Base-by-base conservation (phyloP, 2,113 vertebrate species). In the Forbesichthys agassizii region DNA sequence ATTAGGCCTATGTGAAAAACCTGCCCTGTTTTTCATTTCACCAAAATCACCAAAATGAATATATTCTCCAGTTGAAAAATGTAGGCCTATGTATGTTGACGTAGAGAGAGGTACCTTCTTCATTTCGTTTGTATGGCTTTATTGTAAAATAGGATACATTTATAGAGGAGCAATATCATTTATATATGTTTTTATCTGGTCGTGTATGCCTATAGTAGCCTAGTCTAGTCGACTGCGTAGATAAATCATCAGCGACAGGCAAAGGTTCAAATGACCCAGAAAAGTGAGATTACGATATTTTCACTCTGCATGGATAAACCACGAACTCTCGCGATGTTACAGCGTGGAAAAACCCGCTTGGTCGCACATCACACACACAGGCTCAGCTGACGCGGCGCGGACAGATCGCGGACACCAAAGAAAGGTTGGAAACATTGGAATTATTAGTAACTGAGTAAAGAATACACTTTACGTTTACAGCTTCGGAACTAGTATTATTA, bases 381-480 rank as follows among this genome's bases (percentile, higher is more conserved):
- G n/a, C 78, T 74, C 82, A 79, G 83, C 81, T 86, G 86, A 86
- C 87, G 79, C 84, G 83, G 84, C 80, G 78, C 74, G 48, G 74
- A 55, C 61, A 74, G 62, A 63, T 61, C 27, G 9, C 61, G 8
- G 48, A 33, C 33, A 5, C 55, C 20, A 1, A 6, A 60, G 55
- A 16, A 42, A 81, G 86, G 81, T 84, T 56, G 84, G 83, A 18
- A 49, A 55, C 47, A 47, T 61, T 14, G 0, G 13, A 3, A 0
- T 52, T 57, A 10, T 5, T 33, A 33, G 48, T 9, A 0, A 12
- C 0, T 48, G 16, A 46, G 14, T 0, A 20, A 1, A 0, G 33
- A 77, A 52, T 12, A 11, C 33, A 47, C 0, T 0, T 0, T 9
- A 3, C 13, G 1, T 33, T 16, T 54, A 36, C 11, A 5, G 13